These are phyloP conservation scores for Hepsetus odoe DNA, from an alignment of 2,113 vertebrate species.

Conservation along the genomic window DNA sequence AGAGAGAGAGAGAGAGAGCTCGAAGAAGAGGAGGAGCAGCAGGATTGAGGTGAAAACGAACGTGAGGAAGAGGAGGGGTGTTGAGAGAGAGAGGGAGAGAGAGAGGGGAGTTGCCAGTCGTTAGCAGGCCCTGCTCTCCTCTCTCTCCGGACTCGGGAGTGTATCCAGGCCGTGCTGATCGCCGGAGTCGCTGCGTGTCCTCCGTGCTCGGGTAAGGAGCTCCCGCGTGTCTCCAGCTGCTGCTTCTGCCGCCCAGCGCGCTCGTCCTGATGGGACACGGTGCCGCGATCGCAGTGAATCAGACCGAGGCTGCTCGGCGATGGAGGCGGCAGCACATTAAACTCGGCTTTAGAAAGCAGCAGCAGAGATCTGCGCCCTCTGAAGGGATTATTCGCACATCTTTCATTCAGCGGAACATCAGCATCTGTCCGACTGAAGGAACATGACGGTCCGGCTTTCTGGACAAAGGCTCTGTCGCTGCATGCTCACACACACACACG, in stretches of 20 bases:
- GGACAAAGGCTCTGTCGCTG: conserved; percentile 43
- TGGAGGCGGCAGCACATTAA: background rate
- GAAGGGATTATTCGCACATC: background rate
- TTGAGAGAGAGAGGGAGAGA: background rate
- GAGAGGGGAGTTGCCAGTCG: conserved; percentile 70
- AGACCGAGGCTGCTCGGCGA: background rate
- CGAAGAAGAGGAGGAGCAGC: conserved; percentile 27
- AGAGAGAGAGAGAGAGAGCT: no score
- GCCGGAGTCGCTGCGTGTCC: conserved; percentile 61
- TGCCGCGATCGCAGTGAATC: background rate
- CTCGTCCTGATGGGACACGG: background rate
- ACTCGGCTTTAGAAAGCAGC: background rate
- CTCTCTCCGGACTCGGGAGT: conserved; percentile 47
- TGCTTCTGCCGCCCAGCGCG: background rate
- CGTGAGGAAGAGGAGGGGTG: conserved; percentile 21
- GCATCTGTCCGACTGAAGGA: background rate
- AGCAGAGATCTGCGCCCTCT: background rate
- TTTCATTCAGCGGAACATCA: conserved; percentile 19
- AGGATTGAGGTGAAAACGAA: conserved; percentile 41
- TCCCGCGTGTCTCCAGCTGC: conserved; percentile 35
- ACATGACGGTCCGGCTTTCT: background rate
- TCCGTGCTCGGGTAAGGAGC: conserved; percentile 72
- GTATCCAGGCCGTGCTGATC: conserved; percentile 56
- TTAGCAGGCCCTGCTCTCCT: conserved; percentile 66
- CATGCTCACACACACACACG: background rate